Conservation (phyloP, 2,888 invertebrate genomes). For the Sicus ferrugineus region DNA sequence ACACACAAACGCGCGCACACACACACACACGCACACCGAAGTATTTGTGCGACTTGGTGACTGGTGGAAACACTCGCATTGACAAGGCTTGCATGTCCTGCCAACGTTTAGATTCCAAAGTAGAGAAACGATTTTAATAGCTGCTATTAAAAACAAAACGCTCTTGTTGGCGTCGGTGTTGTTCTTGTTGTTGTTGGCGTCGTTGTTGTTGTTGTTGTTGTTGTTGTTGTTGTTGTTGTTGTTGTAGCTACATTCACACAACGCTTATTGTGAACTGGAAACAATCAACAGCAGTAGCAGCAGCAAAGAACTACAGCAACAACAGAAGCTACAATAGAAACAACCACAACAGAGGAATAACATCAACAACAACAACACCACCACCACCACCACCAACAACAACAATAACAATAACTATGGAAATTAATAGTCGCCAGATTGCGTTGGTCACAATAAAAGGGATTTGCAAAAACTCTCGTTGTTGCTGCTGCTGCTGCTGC, state of each 20-base stretch:
- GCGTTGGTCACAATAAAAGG: conserved; percentile 36
- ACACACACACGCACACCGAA: neutral
- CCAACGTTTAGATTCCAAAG: conserved; percentile 9
- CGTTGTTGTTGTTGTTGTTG: neutral
- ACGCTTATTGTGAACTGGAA: neutral
- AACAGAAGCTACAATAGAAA: too few species aligned
- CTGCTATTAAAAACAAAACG: neutral
- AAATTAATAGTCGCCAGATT: conserved; percentile 22
- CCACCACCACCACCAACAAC: neutral
- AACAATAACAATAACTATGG: neutral
- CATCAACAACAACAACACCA: conserved; percentile 3
- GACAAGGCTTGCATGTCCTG: conserved; percentile 9
- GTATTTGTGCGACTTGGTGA: neutral
- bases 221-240: neutral
- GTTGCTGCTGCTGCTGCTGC: conserved; percentile 34
- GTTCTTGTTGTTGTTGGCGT: neutral
- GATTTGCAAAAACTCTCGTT: conserved; percentile 39
- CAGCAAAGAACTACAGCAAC: too few species aligned
- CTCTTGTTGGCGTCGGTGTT: neutral
- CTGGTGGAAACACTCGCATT: neutral
- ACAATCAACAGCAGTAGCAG: too few species aligned
- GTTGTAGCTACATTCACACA: neutral
- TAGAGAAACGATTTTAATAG: conserved; percentile 22
- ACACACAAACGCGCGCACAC: neutral
- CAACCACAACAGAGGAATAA: neutral